Percentiles rank a stretch among this genome's conserved stretches.
Conservation (phyloP, 2,113 vertebrate genomes). For the Paralichthys olivaceus region DNA sequence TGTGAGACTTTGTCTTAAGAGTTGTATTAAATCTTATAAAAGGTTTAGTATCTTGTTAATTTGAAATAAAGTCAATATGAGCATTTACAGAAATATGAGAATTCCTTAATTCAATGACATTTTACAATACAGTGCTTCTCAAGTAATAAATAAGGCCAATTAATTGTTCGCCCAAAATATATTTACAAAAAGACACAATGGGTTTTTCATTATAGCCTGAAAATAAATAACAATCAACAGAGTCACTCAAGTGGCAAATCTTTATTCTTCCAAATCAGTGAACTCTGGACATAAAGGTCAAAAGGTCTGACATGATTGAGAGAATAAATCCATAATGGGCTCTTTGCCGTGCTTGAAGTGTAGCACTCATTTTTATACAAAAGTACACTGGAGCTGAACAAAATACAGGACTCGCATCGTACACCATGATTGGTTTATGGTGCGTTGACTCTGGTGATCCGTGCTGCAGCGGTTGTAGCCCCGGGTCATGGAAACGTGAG, state of each 20-base stretch:
- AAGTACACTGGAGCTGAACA: conserved; percentile 17
- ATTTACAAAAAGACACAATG: not conserved
- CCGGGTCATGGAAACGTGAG: conserved; percentile 22
- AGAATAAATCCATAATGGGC: conserved; percentile 14
- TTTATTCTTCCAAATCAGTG: conserved; percentile 29
- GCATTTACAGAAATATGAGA: not conserved
- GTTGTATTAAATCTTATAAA: not conserved
- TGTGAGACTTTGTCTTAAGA: not conserved
- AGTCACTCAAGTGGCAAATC: conserved; percentile 30
- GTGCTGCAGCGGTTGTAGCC: conserved; percentile 18
- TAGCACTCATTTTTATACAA: not conserved
- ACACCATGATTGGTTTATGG: conserved; percentile 43
- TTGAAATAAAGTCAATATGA: not conserved
- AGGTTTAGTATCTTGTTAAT: not conserved
- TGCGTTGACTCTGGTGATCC: conserved; percentile 38
- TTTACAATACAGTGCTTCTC: not conserved
- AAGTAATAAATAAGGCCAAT: no score
- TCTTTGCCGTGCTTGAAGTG: conserved; percentile 6
- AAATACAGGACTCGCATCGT: conserved; percentile 4
- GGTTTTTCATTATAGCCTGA: conserved; percentile 11
- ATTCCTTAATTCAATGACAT: not conserved
- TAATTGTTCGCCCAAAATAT: no score
- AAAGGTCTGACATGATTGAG: conserved; percentile 19
- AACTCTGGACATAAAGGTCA: conserved; percentile 10
- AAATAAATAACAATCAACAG: conserved; percentile 5